Evolutionary conservation across 2,797 vertebrate species (phyloP).

Genomic region (Adelosebastes latens): DNA sequence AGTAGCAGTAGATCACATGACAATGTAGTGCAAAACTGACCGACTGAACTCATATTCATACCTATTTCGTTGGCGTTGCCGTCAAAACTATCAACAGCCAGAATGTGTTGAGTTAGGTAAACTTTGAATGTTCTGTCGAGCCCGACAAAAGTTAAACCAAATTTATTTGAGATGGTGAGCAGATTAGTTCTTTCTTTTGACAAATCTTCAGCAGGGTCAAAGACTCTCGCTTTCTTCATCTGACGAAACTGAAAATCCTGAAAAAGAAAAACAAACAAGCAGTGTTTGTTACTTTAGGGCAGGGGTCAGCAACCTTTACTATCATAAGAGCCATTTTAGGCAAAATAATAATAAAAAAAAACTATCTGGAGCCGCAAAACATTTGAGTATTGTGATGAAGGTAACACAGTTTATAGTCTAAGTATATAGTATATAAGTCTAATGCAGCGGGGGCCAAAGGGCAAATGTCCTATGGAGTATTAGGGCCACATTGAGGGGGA

Average conservation of each 20-base stretch:
- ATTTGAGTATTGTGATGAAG: too few relatives aligned
- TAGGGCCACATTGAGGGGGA: too few relatives aligned
- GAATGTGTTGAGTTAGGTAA: constrained; percentile 86
- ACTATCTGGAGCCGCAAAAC: too few relatives aligned
- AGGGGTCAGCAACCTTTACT: too few relatives aligned
- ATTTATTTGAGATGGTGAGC: constrained; percentile 92
- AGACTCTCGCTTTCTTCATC: constrained; percentile 92
- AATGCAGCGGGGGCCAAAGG: too few relatives aligned
- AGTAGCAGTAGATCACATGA: neutral
- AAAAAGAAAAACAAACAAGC: neutral
- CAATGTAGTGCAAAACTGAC: neutral
- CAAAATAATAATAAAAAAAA: too few relatives aligned
- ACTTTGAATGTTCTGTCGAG: constrained; percentile 86
- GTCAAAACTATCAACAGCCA: constrained; percentile 85
- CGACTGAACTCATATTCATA: constrained; percentile 50
- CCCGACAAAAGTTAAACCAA: constrained; percentile 89
- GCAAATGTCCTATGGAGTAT: too few relatives aligned
- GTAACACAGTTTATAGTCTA: too few relatives aligned
- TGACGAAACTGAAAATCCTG: constrained; percentile 98
- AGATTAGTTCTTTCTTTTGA: constrained; percentile 91
- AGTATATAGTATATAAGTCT: too few relatives aligned
- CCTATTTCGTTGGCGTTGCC: constrained; percentile 91
- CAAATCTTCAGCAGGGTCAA: constrained; percentile 85
- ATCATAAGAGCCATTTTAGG: too few relatives aligned
- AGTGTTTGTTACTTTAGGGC: neutral